Evolutionary conservation across 1,140 invertebrate species (phyloP).

Genomic region (Augochlora pura): DNA sequence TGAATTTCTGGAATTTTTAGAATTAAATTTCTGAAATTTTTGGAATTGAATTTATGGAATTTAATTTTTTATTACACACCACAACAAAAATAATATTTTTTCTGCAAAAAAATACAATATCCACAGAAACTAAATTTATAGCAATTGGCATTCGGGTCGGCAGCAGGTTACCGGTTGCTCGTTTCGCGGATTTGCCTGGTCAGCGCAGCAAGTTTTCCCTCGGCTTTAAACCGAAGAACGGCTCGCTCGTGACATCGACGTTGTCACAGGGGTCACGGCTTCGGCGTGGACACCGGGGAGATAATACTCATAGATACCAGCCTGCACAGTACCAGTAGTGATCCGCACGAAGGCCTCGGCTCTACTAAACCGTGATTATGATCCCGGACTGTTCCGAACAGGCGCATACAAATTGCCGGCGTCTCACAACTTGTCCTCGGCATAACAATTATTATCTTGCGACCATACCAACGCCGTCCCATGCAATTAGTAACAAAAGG

Average conservation of each 20-base stretch:
- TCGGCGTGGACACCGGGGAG: constrained; percentile 64
- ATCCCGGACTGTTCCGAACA: constrained; percentile 30
- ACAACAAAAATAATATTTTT: no score
- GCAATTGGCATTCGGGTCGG: not conserved
- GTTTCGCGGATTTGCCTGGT: not conserved
- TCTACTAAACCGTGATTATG: constrained; percentile 20
- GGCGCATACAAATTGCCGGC: constrained; percentile 6
- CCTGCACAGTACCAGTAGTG: constrained; percentile 63
- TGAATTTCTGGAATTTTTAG: no score
- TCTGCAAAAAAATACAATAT: no score
- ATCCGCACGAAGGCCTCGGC: constrained; percentile 62
- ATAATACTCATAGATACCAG: constrained; percentile 70
- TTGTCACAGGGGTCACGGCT: constrained; percentile 62
- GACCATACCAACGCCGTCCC: no score
- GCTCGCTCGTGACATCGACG: constrained; percentile 59
- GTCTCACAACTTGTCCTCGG: no score
- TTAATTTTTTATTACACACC: no score
- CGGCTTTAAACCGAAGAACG: constrained; percentile 33
- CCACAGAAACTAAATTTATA: no score
- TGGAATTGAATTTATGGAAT: no score
- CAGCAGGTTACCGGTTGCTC: not conserved
- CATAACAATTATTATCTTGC: no score
- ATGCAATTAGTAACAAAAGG: no score
- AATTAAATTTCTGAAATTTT: no score
- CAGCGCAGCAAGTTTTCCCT: not conserved